phyloP scores from a whole-genome alignment of 2,888 invertebrate genomes.

The Mimachlamys varia region DNA sequence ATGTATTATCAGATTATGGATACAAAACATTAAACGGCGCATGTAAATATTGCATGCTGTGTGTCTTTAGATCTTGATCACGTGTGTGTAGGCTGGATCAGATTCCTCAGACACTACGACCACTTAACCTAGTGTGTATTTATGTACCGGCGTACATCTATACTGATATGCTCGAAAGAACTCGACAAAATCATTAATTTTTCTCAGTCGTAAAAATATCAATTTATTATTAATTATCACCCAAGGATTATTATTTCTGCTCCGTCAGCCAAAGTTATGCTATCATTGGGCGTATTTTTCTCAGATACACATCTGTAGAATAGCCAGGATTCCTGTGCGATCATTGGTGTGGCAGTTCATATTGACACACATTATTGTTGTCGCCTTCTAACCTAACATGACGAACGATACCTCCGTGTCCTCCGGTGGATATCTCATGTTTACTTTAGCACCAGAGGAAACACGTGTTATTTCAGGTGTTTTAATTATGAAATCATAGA shows the following conservation, averaged over 20 bases:
- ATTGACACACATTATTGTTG: too few relatives aligned
- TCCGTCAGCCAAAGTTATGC: neutral
- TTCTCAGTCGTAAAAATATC: neutral
- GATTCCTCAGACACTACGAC: neutral
- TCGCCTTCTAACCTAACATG: too few relatives aligned
- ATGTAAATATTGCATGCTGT: neutral
- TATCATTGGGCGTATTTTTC: too few relatives aligned
- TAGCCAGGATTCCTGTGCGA: too few relatives aligned
- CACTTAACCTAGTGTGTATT: neutral
- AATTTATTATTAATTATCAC: neutral
- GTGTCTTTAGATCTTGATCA: neutral
- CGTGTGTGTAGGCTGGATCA: neutral
- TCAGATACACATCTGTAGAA: too few relatives aligned
- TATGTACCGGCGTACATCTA: neutral
- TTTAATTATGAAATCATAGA: too few relatives aligned
- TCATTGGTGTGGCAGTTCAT: too few relatives aligned
- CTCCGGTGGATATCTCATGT: too few relatives aligned
- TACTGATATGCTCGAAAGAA: neutral
- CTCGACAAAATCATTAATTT: neutral
- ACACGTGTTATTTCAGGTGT: too few relatives aligned
- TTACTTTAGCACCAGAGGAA: too few relatives aligned
- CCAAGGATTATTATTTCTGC: neutral
- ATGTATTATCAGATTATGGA: neutral
- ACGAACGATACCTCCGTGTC: too few relatives aligned
- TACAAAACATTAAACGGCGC: neutral